phyloP scores from a whole-genome alignment of 1,140 invertebrate species.

The Nasonia vitripennis region DNA sequence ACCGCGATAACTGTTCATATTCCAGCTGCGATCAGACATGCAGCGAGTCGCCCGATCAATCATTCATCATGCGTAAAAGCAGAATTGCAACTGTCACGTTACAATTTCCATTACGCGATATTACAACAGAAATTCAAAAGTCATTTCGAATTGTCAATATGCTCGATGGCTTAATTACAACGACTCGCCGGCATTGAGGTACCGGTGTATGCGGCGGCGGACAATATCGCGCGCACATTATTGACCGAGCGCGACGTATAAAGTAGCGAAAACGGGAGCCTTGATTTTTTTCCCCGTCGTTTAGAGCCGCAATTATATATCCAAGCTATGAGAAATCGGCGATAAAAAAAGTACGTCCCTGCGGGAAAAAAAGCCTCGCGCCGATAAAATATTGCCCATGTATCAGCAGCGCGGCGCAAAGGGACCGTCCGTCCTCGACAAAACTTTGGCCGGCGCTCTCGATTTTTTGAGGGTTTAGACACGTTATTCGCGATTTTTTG shows the following conservation, averaged over 20 bases:
- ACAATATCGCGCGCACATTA: neutral
- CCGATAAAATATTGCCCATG: conserved; percentile 60
- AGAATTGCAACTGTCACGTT: neutral
- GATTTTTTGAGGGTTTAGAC: conserved; percentile 58
- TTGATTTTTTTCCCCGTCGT: conserved; percentile 14
- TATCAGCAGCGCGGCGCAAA: conserved; percentile 15
- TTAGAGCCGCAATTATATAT: neutral
- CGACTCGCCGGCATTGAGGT: neutral
- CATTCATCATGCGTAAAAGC: neutral
- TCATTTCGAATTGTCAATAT: neutral
- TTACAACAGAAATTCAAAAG: neutral
- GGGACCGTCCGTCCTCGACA: conserved; percentile 36
- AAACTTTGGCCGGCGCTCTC: conserved; percentile 56
- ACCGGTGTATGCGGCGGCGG: neutral
- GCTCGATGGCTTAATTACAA: neutral
- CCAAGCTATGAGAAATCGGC: conserved; percentile 59
- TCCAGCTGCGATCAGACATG: neutral
- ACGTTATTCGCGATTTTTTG: conserved; percentile 71
- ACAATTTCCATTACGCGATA: neutral
- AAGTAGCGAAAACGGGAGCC: neutral
- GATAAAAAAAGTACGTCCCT: conserved; percentile 56
- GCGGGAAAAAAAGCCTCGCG: conserved; percentile 44
- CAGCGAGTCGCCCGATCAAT: neutral
- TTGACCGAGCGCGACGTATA: neutral
- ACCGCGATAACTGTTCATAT: neutral